Base-by-base conservation (phyloP, 2,797 vertebrate genomes). In the Brachyalestes nurse region DNA sequence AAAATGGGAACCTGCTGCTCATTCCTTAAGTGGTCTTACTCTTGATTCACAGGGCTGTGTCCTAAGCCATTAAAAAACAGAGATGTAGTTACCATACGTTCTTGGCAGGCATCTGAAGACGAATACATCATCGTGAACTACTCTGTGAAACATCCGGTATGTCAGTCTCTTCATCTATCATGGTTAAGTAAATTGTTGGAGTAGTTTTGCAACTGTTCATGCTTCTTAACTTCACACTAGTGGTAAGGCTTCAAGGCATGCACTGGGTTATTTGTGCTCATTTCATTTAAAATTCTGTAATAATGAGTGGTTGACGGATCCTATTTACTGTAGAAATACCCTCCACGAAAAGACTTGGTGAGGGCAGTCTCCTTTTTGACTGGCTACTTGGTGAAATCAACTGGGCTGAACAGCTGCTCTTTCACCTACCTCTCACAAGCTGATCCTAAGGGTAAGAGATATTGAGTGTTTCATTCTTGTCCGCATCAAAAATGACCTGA, bases 351-450 rank as follows among this genome's bases (percentile, higher is more conserved):
- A 1, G 85, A 92, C 65, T 23, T 92, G 0, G 94, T 96, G 28
- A 90, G 95, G 77, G 96, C 96, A 0, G 87, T 96, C 21, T 96
- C 95, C n/a, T 76, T 95, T 77, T 79, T 94, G 60, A 95, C 95
- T 0, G 96, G 96, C 5, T 96, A 96, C 78, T 85, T 90, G 17
- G 84, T 97, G 82, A 91, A 93, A 69, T 42, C 92, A 42, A 93
- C 88, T 0, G 95, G 95, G 34, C 92, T 92, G 21, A 93, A 90
- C 13, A 95, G 95, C 85, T 96, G 95, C 25, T 81, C 19, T 34
- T 94, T 97, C 83, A 93, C 87, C 0, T 96, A 96, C 85, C 92
- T 96, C 60, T 95, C 95, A 5, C 95, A 96, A 85, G 93, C 95
- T 8, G 96, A 96, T 84, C 96, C 95, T 38, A 96, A 91, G 94